Base-by-base conservation (phyloP, 2,888 invertebrate genomes). In the Coleophora flavipennella region DNA sequence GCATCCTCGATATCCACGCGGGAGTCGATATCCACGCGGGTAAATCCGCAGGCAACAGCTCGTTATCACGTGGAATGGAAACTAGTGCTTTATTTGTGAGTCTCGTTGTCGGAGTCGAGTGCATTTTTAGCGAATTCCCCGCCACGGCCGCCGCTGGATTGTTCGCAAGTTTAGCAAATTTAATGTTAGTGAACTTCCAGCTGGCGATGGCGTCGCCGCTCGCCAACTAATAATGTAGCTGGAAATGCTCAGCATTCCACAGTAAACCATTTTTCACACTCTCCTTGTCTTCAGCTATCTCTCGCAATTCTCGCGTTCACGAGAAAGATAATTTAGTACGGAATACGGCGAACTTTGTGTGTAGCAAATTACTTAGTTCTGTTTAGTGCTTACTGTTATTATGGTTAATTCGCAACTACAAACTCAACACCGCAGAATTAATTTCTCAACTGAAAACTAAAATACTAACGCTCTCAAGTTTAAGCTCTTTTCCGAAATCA, bases 101-200 rank as follows among this genome's bases (percentile, higher is more conserved):
- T 20, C 20, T 20, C 33, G 31, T n/a, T 35, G 41, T 31, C 31
- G 25, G 52, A 49, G 59, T 59, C 52, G 51, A 57, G 60, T 52
- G 55, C 57, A 61, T 58, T 62, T 63, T 59, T 59, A 57, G 57
- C 53, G 55, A 62, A 67, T 66, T 65, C 55, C 62, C 63, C 51
- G 59, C 57, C 55, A 57, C 56, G 61, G 58, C 53, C 54, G 56
- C 49, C 48, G 53, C 48, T 46, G 54, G 60, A 63, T 65, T 65
- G 67, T 68, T 65, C 52, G 55, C 62, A 61, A 66, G 63, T 66
- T 64, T 57, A 51, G 29, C 20, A 20, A 20, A 51, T 51, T 52
- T 39, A 36, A 38, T 42, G 38, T 55, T 56, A 62, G 58, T 60
- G 57, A 65, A 60, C 57, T 66, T 55, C 59, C 57, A 49, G 44